Conservation (phyloP, 1,140 invertebrate genomes). For the Littorina saxatilis region DNA sequence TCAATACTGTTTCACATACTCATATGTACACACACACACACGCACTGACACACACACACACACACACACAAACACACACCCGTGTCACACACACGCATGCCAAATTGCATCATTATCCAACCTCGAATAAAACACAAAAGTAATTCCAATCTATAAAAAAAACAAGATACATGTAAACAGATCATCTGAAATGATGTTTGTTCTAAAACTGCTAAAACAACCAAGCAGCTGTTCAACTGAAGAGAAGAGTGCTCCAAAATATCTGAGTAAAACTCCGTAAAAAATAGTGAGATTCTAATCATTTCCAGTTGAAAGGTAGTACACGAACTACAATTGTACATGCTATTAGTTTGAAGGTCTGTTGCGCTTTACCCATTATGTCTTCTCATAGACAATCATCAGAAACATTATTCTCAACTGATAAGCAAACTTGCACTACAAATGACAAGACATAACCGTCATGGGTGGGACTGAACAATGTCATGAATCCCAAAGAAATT, state of each 20-base stretch:
- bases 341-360: too few relatives aligned
- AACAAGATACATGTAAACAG: neutral
- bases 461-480: too few relatives aligned
- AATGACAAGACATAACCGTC: too few relatives aligned
- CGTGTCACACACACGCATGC: neutral
- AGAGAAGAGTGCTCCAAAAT: neutral
- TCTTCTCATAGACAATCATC: too few relatives aligned
- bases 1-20: neutral
- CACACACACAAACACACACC: neutral
- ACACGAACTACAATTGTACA: too few relatives aligned
- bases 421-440: too few relatives aligned
- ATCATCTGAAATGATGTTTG: neutral
- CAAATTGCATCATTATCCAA: neutral
- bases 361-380: too few relatives aligned
- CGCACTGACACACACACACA: neutral
- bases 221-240: neutral
- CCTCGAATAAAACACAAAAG: neutral
- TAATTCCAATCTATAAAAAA: neutral
- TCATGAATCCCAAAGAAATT: too few relatives aligned
- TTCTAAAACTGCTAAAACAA: neutral
- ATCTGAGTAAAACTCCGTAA: neutral
- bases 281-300: too few relatives aligned
- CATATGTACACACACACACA: constrained; percentile 22
- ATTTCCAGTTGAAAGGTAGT: too few relatives aligned
- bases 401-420: too few relatives aligned